Evolutionary conservation across 2,797 vertebrate species (phyloP), one percentile per base, ranked within the genome.

Genomic region (Loriculus beryllinus): DNA sequence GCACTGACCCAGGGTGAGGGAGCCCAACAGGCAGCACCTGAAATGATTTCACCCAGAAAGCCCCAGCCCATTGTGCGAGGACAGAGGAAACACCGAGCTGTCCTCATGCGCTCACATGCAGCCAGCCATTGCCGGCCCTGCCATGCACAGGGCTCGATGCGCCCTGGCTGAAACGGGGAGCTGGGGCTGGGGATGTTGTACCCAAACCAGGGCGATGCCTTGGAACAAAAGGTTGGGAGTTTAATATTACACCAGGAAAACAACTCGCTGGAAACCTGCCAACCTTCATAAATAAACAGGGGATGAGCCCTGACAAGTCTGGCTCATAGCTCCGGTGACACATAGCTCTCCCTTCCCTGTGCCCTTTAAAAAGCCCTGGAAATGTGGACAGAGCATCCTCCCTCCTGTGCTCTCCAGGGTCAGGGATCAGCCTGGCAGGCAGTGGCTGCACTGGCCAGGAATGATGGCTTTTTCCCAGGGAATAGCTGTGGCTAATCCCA

Each of bases 81-180:
- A 49, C 33, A 54, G 76, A 60, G 49, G 42, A 75, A 43, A 42
- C 71, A 43, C 6, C 4, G 49, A 75, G 79, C 51, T 51, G 54
- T 13, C 31, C 49, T 37, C 5, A 0, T 0, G 0, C 2, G 0
- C 10, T 62, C 6, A 5, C 15, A 7, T 23, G 51, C 5, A 2
- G 56, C 2, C 3, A 60, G n/a, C 42, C 3, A 1, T 33, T 2
- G 0, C 22, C 60, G 49, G 31, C 15, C 33, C 48, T 67, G 54
- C 43, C 5, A 35, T 31, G 49, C 13, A 9, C 40, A 60, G 64
- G 10, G 40, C 54, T 85, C 0, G 0, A 1, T 45, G 60, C 33
- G 4, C 23, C 4, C 37, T 1, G 1, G 72, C 31, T 75, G 37
- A 40, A 86, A 21, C 0, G 25, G 52, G 28, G 62, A 68, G 33